Percentiles rank a stretch among this genome's conserved stretches.
Conservation (phyloP, 2,888 invertebrate genomes). For the Ischnus inquisitorius region DNA sequence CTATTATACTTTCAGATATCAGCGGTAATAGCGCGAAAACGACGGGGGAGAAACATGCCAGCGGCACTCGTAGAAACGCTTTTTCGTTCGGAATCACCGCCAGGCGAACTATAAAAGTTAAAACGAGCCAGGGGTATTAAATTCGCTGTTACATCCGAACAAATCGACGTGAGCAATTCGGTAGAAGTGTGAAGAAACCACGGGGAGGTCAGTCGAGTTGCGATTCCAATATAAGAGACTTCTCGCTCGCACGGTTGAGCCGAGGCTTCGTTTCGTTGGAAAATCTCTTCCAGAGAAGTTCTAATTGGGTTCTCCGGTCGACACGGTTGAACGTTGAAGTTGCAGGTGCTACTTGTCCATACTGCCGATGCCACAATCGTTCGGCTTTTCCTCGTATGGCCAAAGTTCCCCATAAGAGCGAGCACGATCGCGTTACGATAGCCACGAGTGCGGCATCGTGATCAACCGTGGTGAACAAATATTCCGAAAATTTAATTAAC, state of each 20-base stretch:
- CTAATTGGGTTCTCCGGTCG: conserved; percentile 43
- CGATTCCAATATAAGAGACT: conserved; percentile 10
- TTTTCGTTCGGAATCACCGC: neutral
- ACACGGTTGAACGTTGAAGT: conserved; percentile 48
- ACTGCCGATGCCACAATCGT: conserved; percentile 16
- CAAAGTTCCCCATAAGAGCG: neutral
- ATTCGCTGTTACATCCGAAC: conserved; percentile 8
- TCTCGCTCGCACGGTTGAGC: conserved; percentile 17
- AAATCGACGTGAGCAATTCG: conserved; percentile 24
- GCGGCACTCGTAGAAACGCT: neutral
- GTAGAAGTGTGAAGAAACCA: conserved; percentile 5
- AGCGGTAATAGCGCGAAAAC: neutral
- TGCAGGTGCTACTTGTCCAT: conserved; percentile 27
- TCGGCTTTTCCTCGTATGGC: conserved; percentile 33
- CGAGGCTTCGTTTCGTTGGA: conserved; percentile 54
- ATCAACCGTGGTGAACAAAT: neutral
- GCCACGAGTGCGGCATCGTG: conserved; percentile 17
- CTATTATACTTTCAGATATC: neutral
- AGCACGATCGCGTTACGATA: conserved; percentile 11
- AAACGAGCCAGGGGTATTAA: conserved; percentile 3
- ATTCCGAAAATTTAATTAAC: neutral
- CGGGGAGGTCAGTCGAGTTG: conserved; percentile 8
- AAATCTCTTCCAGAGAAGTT: conserved; percentile 40
- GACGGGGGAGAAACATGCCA: neutral
- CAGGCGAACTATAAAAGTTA: neutral